Evolutionary conservation across 2,888 invertebrate genomes (phyloP).

Genomic region (Cheilosia grossa): DNA sequence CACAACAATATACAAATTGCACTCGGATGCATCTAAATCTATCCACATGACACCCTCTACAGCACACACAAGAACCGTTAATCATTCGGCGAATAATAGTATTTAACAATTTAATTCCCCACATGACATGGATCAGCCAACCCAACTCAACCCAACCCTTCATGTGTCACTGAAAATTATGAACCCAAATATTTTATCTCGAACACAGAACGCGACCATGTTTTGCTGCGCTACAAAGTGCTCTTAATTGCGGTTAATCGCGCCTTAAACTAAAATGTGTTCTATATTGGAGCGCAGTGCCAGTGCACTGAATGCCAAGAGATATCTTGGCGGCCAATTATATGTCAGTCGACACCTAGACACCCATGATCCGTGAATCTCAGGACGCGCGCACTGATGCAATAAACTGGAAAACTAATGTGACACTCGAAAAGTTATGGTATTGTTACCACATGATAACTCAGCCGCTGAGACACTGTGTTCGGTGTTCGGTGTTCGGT

Average conservation of each 20-base stretch:
- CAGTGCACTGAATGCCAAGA: slow-evolving; percentile 10
- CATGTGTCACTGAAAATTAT: slow-evolving; percentile 71
- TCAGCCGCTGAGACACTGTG: slow-evolving; percentile 20
- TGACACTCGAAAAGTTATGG: slow-evolving; percentile 71
- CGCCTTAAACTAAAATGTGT: slow-evolving; percentile 64
- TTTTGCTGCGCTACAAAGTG: slow-evolving; percentile 66
- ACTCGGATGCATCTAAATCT: slow-evolving; percentile 50
- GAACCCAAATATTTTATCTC: slow-evolving; percentile 69
- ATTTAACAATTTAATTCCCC: slow-evolving; percentile 58
- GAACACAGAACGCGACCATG: slow-evolving; percentile 56
- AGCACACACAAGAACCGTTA: slow-evolving; percentile 41
- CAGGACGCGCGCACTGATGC: slow-evolving; percentile 58
- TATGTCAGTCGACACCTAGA: slow-evolving; percentile 71
- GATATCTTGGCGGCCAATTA: slow-evolving; percentile 65
- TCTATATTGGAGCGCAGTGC: slow-evolving; percentile 27
- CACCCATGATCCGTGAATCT: slow-evolving; percentile 57
- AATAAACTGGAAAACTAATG: slow-evolving; percentile 73
- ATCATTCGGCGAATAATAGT: slow-evolving; percentile 71
- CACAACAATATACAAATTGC: slow-evolving; percentile 59
- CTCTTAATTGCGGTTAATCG: slow-evolving; percentile 74
- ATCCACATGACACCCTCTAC: slow-evolving; percentile 38
- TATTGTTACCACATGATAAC: slow-evolving; percentile 75
- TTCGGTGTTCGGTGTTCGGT: slow-evolving; percentile 32
- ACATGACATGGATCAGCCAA: slow-evolving; percentile 62
- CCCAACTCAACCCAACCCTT: slow-evolving; percentile 68